A percentile compares a stretch with the other conserved stretches of the same genome.
These are phyloP conservation scores for Nothocercus nigrocapillus DNA, from an alignment of 2,113 vertebrate genomes.

Conservation along the genomic window DNA sequence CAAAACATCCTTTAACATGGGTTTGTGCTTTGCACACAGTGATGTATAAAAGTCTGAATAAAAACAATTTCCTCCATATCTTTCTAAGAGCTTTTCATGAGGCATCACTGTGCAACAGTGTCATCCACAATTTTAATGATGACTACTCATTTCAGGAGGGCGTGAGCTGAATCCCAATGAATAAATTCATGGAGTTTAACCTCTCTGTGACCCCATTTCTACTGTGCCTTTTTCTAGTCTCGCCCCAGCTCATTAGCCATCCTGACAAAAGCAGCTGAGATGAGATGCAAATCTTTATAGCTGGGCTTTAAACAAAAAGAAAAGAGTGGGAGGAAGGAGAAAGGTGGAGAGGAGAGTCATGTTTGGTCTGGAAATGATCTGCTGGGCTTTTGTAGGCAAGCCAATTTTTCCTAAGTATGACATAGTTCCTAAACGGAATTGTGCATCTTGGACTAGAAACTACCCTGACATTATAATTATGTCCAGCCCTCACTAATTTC, in stretches of 20 bases:
- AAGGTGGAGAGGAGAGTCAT: not conserved
- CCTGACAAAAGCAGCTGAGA: constrained; percentile 43
- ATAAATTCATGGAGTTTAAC: constrained; percentile 72
- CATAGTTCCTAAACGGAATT: not conserved
- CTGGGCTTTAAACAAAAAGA: constrained; percentile 43
- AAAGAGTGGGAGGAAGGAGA: constrained; percentile 1
- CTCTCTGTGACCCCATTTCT: constrained; percentile 64
- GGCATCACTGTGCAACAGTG: constrained; percentile 20
- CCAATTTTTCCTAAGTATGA: constrained; percentile 8
- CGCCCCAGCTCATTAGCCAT: constrained; percentile 59
- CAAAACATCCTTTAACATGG: not conserved
- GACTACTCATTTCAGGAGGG: constrained; percentile 64
- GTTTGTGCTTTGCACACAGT: not conserved
- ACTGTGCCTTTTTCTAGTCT: constrained; percentile 18
- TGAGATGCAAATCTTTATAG: constrained; percentile 21
- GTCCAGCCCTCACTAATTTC: constrained; percentile 12
- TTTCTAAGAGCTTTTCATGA: not conserved
- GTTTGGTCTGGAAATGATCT: constrained; percentile 38
- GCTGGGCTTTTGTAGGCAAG: constrained; percentile 25
- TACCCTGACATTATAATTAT: constrained; percentile 31
- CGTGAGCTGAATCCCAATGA: constrained; percentile 63
- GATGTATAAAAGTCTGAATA: not conserved
- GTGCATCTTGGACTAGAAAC: not conserved
- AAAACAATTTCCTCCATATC: not conserved
- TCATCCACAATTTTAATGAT: constrained; percentile 71